Evolutionary conservation across 2,797 vertebrate species (phyloP), one percentile per base, ranked within the genome.

Genomic region (Gallirallus australis): DNA sequence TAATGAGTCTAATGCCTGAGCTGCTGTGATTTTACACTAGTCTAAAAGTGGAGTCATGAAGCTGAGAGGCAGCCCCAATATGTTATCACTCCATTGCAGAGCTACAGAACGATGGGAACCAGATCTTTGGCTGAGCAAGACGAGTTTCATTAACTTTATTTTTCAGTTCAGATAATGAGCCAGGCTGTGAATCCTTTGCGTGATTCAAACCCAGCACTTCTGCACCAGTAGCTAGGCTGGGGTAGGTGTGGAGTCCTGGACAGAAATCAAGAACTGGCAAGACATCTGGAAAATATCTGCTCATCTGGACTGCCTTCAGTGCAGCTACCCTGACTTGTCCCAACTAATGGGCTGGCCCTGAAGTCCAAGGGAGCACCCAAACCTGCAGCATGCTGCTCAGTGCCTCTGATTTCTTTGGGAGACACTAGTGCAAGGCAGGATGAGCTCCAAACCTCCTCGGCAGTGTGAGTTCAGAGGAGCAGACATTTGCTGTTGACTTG

Each of bases 171-270:
- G 66, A 63, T 86, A 86, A 90, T 82, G 31, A 96, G 35, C 85
- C 66, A 70, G 52, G 31, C 57, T 93, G 45, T 3, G 7, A 83
- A 93, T 81, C 70, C 69, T 82, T 63, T 30, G 23, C 31, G 45
- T 87, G 87, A 94, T 78, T 96, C 87, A 96, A 90, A 72, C 31
- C 8, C 39, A 60, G 57, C 35, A 76, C 60, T 95, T 93, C 39
- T 90, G 56, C 71, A 79, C 52, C 66, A 91, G 89, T 90, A 93
- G 56, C 45, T 47, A 89, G 56, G 28, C 52, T 88, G 45, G 56
- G 72, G 64, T 90, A 96, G 94, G 89, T 86, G 91, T 96, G 94
- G 91, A 95, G 54, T 69, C 70, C 89, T 97, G 91, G 94, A 88
- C 12, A 81, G 63, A 72, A 91, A 56, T 90, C 96, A 88, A 91